phyloP scores from a whole-genome alignment of 2,113 vertebrate genomes.

The Tachuris rubrigastra region DNA sequence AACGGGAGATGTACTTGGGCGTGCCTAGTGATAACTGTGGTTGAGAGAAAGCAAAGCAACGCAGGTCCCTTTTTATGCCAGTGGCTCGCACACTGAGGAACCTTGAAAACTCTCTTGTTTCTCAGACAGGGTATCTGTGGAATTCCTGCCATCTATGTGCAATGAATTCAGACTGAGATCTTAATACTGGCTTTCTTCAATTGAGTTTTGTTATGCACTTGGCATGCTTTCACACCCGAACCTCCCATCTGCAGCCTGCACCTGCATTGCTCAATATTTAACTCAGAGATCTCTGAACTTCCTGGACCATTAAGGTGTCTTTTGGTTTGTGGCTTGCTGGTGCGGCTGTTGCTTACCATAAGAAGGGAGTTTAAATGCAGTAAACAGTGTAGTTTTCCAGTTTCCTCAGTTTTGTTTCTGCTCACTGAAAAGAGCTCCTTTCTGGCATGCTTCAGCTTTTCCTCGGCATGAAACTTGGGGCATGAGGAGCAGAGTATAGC shows the following conservation, averaged over 20 bases:
- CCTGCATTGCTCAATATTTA: slow-evolving; percentile 64
- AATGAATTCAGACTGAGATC: slow-evolving; percentile 40
- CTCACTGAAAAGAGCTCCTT: slow-evolving; percentile 30
- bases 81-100: neutral
- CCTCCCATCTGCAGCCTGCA: slow-evolving; percentile 72
- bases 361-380: neutral
- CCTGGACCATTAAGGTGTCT: slow-evolving; percentile 48
- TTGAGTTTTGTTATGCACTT: slow-evolving; percentile 65
- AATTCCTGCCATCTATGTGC: slow-evolving; percentile 54
- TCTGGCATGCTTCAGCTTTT: slow-evolving; percentile 39
- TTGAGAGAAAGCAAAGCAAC: neutral
- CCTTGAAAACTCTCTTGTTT: slow-evolving; percentile 11
- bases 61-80: neutral
- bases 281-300: slow-evolving; percentile 48
- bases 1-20: neutral
- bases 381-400: neutral
- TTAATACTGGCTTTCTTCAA: slow-evolving; percentile 72
- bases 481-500: neutral
- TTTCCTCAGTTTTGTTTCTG: slow-evolving; percentile 46
- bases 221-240: slow-evolving; percentile 60
- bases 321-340: slow-evolving; percentile 21
- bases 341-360: neutral
- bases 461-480: neutral
- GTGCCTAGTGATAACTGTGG: neutral
- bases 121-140: slow-evolving; percentile 49